A percentile compares a stretch with the other conserved stretches of the same genome.
These are phyloP conservation scores for Folsomia candida DNA, from an alignment of 2,888 invertebrate genomes.

Conservation along the genomic window DNA sequence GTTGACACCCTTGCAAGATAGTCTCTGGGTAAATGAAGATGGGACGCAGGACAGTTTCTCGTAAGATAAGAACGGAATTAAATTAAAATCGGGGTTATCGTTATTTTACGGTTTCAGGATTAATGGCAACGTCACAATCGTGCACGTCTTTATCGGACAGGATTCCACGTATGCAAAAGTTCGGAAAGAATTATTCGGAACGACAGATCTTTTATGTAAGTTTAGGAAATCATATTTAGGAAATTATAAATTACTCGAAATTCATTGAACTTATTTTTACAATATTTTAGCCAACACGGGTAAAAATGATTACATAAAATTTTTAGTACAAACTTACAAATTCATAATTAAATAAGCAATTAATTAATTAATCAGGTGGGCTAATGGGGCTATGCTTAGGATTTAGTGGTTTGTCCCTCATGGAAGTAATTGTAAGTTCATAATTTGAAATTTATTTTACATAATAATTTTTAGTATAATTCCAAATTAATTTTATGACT, in stretches of 20 bases:
- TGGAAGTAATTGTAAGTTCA: slow-evolving; percentile 38
- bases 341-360: not conserved
- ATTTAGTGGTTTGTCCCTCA: slow-evolving; percentile 31
- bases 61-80: too few species aligned
- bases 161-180: slow-evolving; percentile 43
- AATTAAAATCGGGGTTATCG: too few species aligned
- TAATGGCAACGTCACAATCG: slow-evolving; percentile 39
- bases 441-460: too few species aligned
- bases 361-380: not conserved
- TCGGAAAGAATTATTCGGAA: slow-evolving; percentile 42
- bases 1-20: slow-evolving; percentile 62
- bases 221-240: too few species aligned
- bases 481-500: too few species aligned
- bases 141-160: slow-evolving; percentile 43
- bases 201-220: slow-evolving; percentile 45
- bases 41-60: too few species aligned
- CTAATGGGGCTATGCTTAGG: too few species aligned
- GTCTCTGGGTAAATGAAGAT: too few species aligned
- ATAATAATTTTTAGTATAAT: too few species aligned
- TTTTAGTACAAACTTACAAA: not conserved
- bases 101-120: too few species aligned
- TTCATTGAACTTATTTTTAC: not conserved
- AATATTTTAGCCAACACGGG: slow-evolving; percentile 1
- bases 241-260: not conserved
- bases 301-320: not conserved